Conservation (phyloP, 2,797 vertebrate genomes). For the Galago senegalensis region DNA sequence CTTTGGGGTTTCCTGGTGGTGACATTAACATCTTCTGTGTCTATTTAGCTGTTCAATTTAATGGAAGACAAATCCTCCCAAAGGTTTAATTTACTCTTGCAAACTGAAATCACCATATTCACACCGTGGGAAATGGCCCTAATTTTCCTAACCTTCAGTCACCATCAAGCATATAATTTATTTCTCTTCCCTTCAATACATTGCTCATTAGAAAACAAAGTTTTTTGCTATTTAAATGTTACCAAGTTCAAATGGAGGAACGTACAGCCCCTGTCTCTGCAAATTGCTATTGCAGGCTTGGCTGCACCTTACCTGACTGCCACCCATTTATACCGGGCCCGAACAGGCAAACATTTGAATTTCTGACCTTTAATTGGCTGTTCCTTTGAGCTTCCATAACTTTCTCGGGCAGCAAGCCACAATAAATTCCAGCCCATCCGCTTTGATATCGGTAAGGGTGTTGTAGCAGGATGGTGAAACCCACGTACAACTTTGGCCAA, state of each 20-base stretch:
- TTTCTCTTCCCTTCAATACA: conserved; percentile 88
- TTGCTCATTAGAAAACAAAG: conserved; percentile 89
- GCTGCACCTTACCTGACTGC: conserved; percentile 82
- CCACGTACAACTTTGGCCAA: neutral
- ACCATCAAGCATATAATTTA: conserved; percentile 91
- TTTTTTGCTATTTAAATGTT: conserved; percentile 90
- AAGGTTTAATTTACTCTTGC: conserved; percentile 91
- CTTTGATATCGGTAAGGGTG: neutral
- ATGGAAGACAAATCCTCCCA: conserved; percentile 91
- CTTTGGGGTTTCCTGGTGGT: conserved; percentile 88
- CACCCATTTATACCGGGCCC: conserved; percentile 69
- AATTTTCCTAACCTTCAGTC: conserved; percentile 90
- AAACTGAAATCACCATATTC: conserved; percentile 90
- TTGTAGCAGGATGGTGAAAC: neutral
- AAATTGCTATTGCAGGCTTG: conserved; percentile 84
- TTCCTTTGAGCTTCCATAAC: conserved; percentile 74
- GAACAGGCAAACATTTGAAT: conserved; percentile 83
- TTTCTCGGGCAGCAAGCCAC: conserved; percentile 65
- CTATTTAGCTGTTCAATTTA: conserved; percentile 91
- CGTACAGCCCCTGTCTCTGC: conserved; percentile 58
- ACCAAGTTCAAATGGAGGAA: conserved; percentile 86
- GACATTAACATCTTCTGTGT: conserved; percentile 89
- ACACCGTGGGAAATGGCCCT: conserved; percentile 90
- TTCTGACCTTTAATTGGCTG: conserved; percentile 87
- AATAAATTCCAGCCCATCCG: neutral